These are phyloP conservation scores for Hydractinia symbiolongicarpus DNA, from an alignment of 30 jellyfish, hydroid and myxozoan species.

Conservation along the genomic window DNA sequence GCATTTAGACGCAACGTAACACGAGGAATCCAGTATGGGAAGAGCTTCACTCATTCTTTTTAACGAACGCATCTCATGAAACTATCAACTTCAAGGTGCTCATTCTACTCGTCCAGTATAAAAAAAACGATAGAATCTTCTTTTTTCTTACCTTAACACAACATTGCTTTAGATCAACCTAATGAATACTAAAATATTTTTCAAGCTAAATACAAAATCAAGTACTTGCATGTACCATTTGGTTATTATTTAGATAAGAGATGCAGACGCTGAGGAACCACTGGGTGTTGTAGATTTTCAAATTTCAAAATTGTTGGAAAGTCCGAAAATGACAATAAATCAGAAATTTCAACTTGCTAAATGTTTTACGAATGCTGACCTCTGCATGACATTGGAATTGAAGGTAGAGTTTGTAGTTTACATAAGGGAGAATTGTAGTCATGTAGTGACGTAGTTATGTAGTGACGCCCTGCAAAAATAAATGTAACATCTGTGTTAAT, in stretches of 20 bases:
- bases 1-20: slow-evolving; percentile 54
- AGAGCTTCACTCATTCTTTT: slow-evolving; percentile 57
- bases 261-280: slow-evolving; percentile 42
- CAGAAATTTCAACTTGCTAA: slow-evolving; percentile 48
- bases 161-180: too few species aligned
- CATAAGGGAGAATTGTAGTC: too few species aligned
- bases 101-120: too few species aligned
- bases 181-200: too few species aligned
- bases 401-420: slow-evolving; percentile 33
- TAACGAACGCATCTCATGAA: slow-evolving; percentile 50
- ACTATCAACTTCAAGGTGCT: slow-evolving; percentile 58
- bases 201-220: not conserved
- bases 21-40: slow-evolving; percentile 88
- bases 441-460: too few species aligned
- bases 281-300: slow-evolving; percentile 66
- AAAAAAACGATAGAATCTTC: too few species aligned
- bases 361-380: slow-evolving; percentile 41
- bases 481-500: too few species aligned
- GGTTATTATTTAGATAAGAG: slow-evolving; percentile 47
- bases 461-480: too few species aligned
- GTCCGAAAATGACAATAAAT: slow-evolving; percentile 58
- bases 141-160: not conserved
- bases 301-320: slow-evolving; percentile 42
- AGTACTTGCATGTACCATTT: not conserved
- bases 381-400: slow-evolving; percentile 59